phyloP scores from a whole-genome alignment of 2,113 vertebrate species.

The Tychaedon coryphoeus region DNA sequence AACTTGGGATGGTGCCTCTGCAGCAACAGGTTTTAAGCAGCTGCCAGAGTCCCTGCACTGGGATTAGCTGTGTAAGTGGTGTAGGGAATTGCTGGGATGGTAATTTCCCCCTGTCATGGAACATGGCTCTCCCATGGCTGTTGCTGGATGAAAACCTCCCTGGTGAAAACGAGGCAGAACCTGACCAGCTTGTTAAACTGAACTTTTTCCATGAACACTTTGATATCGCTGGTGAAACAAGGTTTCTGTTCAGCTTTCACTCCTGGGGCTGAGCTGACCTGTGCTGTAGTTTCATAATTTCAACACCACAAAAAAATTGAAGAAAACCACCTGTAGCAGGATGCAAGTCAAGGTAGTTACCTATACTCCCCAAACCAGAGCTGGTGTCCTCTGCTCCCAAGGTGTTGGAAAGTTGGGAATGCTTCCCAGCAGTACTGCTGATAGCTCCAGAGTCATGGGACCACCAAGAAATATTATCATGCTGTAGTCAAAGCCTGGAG shows the following conservation, averaged over 20 bases:
- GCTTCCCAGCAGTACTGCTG: not conserved
- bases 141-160: not conserved
- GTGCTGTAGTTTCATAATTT: not conserved
- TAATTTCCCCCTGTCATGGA: not conserved
- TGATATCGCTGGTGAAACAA: accelerated
- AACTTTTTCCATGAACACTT: not conserved
- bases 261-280: not conserved
- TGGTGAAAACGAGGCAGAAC: not conserved
- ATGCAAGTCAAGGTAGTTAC: not conserved
- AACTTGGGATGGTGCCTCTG: not conserved
- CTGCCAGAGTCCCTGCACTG: not conserved
- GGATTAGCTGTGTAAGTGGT: not conserved
- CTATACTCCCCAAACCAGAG: not conserved
- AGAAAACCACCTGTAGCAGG: not conserved
- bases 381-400: not conserved
- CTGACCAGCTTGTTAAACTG: constrained; percentile 15
- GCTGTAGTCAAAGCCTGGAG: not conserved
- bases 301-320: not conserved
- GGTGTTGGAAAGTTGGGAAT: not conserved
- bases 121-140: accelerated
- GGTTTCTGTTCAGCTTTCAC: not conserved
- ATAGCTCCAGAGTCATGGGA: not conserved
- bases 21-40: not conserved
- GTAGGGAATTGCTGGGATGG: not conserved
- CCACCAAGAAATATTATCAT: not conserved